Base-by-base conservation (phyloP, 2,888 invertebrate genomes). In the Ischnura elegans region DNA sequence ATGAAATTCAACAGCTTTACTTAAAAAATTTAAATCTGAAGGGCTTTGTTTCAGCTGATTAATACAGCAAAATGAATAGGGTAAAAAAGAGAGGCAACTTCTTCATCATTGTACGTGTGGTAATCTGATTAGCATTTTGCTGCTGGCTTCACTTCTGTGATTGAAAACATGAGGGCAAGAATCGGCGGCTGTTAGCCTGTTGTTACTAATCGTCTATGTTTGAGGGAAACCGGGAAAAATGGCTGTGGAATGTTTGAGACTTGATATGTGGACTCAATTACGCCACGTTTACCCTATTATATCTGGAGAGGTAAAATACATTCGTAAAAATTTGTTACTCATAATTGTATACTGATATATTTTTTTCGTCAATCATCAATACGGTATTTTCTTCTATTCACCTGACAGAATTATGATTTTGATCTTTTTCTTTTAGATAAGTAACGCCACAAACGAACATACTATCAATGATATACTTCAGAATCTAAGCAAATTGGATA, bases 231-330 rank as follows among this genome's bases (percentile, higher is more conserved):
- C 90, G 36, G 61, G 61, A 61, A 61, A 90, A 90, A 90, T 90
- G 90, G 90, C 90, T 55, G 42, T 90, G 0, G 61, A 42, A 43
- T 90, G 61, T 61, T 61, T 61, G 45, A 61, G 43, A n/a, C 43
- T 13, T 13, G 90, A 90, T 42, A 43, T 43, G 0, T 90, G 61
- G 90, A 90, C 10, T n/a, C 42, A 90, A 90, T 16, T 90, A 29
- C 19, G 90, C 36, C 43, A 61, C 4, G 90, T 43, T 16, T 90
- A 43, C 47, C 90, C 90, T 0, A 90, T 90, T 42, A 25, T 90
- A 43, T 25, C 43, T 10, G 90, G 90, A 45, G 66, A 90, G 90
- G 90, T 90, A n/a, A 42, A n/a, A 16, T 61, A 25, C 61, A n/a
- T 6, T 4, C 2, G 6, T 21, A 6, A 2, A 2, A 25, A 25